Base-by-base conservation (phyloP, 2,888 invertebrate species). In the Plebejus argus region DNA sequence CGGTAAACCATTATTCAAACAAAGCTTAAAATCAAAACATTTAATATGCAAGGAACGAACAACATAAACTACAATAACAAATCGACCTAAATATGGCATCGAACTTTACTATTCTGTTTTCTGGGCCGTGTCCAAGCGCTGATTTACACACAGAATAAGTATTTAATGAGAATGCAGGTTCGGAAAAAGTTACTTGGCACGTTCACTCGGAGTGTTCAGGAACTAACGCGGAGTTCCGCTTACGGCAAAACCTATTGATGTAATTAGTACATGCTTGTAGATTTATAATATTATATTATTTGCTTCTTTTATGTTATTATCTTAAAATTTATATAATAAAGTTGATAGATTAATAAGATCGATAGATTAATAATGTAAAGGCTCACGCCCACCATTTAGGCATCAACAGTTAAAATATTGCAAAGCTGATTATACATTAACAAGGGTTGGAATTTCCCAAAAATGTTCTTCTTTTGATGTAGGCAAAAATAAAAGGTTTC, bases 51-150 rank as follows among this genome's bases (percentile, higher is more conserved):
- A 76, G 79, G 79, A 78, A 79, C 81, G 79, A 78, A 76, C 72
- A 77, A 28, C 83, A 85, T 86, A 85, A 86, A 84, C 83, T 82
- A 85, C 81, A 83, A 82, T 82, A 81, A 85, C 81, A 84, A 85
- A 86, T 85, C 88, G 86, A 87, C 87, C 87, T 84, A 87, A 89
- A 90, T 89, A 88, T 86, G 81, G 83, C 85, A 82, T 87, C 86
- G 85, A 85, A 88, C 84, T 87, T 86, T 83, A 82, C 83, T 83
- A 78, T 85, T 84, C 83, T 81, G 81, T 84, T 84, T 87, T 85
- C 88, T 90, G 89, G 89, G 86, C 82, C 80, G 82, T 79, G 82
- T 87, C 89, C 90, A 90, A 90, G 86, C 84, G 84, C 78, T 81
- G 76, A 80, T 80, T 79, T 81, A 79, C 79, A 79, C 81, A 84